Evolutionary conservation across 2,888 invertebrate species (phyloP).

Genomic region (Trachelus stipa): DNA sequence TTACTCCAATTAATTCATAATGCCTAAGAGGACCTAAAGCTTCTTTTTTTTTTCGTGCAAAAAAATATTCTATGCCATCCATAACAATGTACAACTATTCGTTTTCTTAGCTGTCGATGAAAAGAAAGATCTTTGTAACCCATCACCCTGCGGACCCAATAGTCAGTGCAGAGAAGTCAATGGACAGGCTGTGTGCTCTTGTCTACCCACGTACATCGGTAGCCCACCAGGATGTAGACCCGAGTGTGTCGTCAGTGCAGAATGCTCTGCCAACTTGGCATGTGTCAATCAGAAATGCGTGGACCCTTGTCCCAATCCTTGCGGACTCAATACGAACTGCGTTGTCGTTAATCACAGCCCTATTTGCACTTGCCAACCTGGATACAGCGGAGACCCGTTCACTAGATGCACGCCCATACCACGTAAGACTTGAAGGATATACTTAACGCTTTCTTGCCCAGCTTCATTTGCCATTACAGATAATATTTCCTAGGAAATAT

Average conservation of each 20-base stretch:
- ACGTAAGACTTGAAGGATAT: slow-evolving; percentile 46
- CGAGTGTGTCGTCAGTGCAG: slow-evolving; percentile 79
- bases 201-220: slow-evolving; percentile 75
- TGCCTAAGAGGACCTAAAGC: background rate
- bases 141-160: slow-evolving; percentile 83
- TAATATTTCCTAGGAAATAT: background rate
- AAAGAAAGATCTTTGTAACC: slow-evolving; percentile 73
- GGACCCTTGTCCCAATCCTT: slow-evolving; percentile 80
- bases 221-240: slow-evolving; percentile 77
- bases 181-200: slow-evolving; percentile 79
- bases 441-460: background rate
- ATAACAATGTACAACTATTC: background rate
- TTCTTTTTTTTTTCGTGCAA: background rate
- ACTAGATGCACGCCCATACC: slow-evolving; percentile 69
- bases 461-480: background rate
- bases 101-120: slow-evolving; percentile 41
- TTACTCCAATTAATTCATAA: background rate
- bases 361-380: slow-evolving; percentile 75
- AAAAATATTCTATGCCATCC: background rate
- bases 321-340: slow-evolving; percentile 80
- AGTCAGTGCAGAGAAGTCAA: slow-evolving; percentile 80
- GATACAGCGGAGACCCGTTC: slow-evolving; percentile 76
- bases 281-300: slow-evolving; percentile 77
- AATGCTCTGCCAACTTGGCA: slow-evolving; percentile 76
- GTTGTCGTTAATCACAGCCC: slow-evolving; percentile 79